Conservation (phyloP, 2,113 vertebrate species). For the Macroglossus sobrinus region DNA sequence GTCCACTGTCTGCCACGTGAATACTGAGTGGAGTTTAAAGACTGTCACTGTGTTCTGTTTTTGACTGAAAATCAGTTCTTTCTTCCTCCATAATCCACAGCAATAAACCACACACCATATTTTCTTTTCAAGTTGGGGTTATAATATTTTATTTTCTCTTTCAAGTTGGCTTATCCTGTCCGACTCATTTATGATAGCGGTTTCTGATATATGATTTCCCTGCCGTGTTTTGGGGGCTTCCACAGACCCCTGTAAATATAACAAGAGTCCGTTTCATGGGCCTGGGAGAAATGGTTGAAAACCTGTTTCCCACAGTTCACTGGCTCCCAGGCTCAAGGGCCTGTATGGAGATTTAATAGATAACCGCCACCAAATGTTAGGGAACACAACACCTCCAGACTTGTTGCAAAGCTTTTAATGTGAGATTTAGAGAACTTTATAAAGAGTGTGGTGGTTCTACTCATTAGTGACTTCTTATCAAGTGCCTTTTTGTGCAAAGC, state of each 20-base stretch:
- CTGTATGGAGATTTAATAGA: constrained; percentile 39
- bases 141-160: constrained; percentile 78
- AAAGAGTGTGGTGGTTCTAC: background rate
- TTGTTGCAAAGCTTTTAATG: constrained; percentile 28
- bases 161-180: constrained; percentile 65
- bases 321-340: background rate
- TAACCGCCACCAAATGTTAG: constrained; percentile 14
- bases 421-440: background rate
- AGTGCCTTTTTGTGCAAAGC: background rate
- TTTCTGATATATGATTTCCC: constrained; percentile 42
- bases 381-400: background rate
- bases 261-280: constrained; percentile 25
- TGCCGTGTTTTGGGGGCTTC: constrained; percentile 37
- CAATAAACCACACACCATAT: constrained; percentile 62
- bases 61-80: constrained; percentile 61
- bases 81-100: constrained; percentile 65
- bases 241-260: constrained; percentile 54
- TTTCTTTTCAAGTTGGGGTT: constrained; percentile 71
- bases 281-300: constrained; percentile 10
- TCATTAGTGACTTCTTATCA: background rate
- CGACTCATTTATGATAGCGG: constrained; percentile 49
- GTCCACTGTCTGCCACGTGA: constrained; percentile 56
- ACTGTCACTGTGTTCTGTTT: constrained; percentile 56
- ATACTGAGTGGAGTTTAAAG: constrained; percentile 66
- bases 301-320: background rate